Evolutionary conservation across 2,113 vertebrate species (phyloP).

Genomic region (Ochotona curzoniae): DNA sequence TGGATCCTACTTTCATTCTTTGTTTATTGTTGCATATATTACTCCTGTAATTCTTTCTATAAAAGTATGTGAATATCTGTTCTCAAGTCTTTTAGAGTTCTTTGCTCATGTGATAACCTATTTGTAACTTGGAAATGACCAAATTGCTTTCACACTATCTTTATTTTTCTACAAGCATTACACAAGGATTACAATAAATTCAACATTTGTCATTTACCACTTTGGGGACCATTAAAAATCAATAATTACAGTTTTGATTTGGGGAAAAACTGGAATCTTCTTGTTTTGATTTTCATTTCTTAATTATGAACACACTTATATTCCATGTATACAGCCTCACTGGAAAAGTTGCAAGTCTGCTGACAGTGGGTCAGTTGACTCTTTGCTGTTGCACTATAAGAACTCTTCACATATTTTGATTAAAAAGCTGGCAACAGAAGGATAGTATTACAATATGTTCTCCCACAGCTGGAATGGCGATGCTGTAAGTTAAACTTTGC

Average conservation of each 20-base stretch:
- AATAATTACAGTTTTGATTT: background rate
- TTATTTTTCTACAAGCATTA: background rate
- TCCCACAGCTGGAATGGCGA: no score
- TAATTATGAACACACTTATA: background rate
- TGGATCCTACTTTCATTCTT: background rate
- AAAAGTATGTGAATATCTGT: no score
- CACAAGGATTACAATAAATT: background rate
- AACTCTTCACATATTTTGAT: background rate
- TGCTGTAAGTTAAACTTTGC: no score
- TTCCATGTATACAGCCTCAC: background rate
- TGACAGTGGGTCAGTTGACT: no score
- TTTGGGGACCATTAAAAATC: background rate
- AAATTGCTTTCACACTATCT: background rate
- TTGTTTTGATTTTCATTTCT: background rate
- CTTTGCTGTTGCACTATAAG: background rate
- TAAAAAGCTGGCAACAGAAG: no score
- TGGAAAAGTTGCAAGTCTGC: background rate
- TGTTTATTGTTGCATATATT: background rate
- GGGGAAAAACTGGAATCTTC: background rate
- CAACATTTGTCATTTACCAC: background rate
- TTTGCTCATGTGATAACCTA: background rate
- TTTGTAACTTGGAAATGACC: background rate
- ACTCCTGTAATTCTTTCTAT: rapidly evolving
- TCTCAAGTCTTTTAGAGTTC: background rate
- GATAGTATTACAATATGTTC: no score